phyloP scores from a whole-genome alignment of 2,888 invertebrate genomes.

The Lydus trimaculatus region DNA sequence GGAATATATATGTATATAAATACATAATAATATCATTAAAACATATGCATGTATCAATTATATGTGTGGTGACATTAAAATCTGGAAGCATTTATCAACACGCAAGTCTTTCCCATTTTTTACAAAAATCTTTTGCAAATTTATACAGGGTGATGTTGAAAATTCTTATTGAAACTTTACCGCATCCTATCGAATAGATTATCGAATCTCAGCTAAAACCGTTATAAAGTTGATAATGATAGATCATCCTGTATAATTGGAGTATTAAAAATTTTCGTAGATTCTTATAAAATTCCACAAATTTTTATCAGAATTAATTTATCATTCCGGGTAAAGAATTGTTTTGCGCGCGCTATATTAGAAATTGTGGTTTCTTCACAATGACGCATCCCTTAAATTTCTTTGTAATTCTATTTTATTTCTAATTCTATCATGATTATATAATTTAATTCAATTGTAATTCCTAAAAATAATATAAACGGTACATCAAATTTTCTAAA shows the following conservation, averaged over 20 bases:
- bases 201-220: neutral
- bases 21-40: slow-evolving; percentile 46
- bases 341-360: neutral
- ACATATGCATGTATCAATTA: slow-evolving; percentile 43
- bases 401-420: neutral
- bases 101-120: slow-evolving; percentile 28
- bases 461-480: neutral
- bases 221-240: neutral
- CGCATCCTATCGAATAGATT: neutral
- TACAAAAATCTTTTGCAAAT: neutral
- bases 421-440: neutral
- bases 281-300: neutral
- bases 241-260: neutral
- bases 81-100: slow-evolving; percentile 34
- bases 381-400: neutral
- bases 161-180: neutral
- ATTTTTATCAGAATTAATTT: neutral
- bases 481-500: neutral
- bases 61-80: slow-evolving; percentile 38
- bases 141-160: neutral
- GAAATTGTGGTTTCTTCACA: neutral
- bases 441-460: neutral
- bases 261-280: neutral
- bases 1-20: slow-evolving; percentile 35
- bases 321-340: neutral